Evolutionary conservation across 2,797 vertebrate species (phyloP).

Genomic region (Spinus pinus): DNA sequence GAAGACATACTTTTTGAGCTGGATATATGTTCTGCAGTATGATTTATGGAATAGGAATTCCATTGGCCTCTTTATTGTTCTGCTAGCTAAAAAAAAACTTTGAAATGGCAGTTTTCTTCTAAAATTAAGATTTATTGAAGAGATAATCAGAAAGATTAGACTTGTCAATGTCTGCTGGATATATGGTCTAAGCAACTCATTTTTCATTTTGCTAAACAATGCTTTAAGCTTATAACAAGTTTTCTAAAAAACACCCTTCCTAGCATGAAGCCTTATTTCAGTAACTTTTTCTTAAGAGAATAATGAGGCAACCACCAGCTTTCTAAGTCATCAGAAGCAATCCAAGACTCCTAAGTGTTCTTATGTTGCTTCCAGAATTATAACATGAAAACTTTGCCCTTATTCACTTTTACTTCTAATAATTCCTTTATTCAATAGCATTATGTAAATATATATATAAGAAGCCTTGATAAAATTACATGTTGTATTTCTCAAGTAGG

Average conservation of each 20-base stretch:
- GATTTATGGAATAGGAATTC: slow-evolving; percentile 48
- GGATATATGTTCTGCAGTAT: neutral
- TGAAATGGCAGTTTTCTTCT: slow-evolving; percentile 15
- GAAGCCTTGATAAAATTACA: neutral
- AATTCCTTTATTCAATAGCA: neutral
- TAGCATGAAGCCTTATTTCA: neutral
- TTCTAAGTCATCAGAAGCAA: neutral
- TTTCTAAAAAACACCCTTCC: neutral
- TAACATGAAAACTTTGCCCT: neutral
- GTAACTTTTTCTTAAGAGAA: neutral
- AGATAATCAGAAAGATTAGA: slow-evolving; percentile 53
- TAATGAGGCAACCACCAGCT: neutral
- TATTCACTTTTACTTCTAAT: neutral
- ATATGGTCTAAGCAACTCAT: neutral
- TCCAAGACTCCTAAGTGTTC: neutral
- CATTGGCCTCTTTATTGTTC: slow-evolving; percentile 13
- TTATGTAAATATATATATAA: neutral
- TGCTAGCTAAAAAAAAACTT: neutral
- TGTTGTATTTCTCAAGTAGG: neutral
- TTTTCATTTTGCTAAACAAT: slow-evolving; percentile 26
- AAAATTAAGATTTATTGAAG: slow-evolving; percentile 61
- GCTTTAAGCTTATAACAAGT: neutral
- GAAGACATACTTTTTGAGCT: neutral
- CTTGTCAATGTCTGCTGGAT: slow-evolving; percentile 18
- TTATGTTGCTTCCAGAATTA: neutral